Conservation (phyloP, 1,140 invertebrate genomes). For the Magallana angulata region DNA sequence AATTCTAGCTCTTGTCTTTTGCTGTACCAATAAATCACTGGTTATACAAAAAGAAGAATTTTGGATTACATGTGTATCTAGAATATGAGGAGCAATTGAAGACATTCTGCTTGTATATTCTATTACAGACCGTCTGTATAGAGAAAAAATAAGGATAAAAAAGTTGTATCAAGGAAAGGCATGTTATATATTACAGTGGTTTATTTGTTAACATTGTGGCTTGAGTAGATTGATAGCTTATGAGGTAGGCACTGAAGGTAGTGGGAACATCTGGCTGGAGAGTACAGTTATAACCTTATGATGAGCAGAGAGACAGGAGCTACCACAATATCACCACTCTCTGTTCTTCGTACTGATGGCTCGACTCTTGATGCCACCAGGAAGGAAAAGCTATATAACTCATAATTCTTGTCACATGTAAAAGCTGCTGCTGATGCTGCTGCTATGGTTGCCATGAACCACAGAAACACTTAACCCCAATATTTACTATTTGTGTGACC, state of each 20-base stretch:
- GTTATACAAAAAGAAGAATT: too few species aligned
- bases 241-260: neutral
- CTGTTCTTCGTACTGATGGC: neutral
- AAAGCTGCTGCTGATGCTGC: neutral
- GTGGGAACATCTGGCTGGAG: slow-evolving; percentile 14
- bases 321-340: neutral
- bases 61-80: too few species aligned
- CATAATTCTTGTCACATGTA: neutral
- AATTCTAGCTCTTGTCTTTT: too few species aligned
- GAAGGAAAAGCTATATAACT: neutral
- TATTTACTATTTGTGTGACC: neutral
- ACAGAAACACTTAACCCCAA: neutral
- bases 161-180: neutral
- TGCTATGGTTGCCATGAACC: neutral
- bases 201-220: slow-evolving; percentile 25
- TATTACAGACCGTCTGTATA: too few species aligned
- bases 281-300: neutral
- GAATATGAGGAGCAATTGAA: too few species aligned
- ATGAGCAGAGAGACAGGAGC: neutral
- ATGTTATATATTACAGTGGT: neutral
- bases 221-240: neutral
- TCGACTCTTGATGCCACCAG: neutral
- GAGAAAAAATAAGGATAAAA: too few species aligned
- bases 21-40: too few species aligned
- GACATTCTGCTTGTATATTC: too few species aligned